Evolutionary conservation across 2,888 invertebrate genomes (phyloP), one percentile per base, ranked within the genome.

Genomic region (Neoaliturus tenellus): DNA sequence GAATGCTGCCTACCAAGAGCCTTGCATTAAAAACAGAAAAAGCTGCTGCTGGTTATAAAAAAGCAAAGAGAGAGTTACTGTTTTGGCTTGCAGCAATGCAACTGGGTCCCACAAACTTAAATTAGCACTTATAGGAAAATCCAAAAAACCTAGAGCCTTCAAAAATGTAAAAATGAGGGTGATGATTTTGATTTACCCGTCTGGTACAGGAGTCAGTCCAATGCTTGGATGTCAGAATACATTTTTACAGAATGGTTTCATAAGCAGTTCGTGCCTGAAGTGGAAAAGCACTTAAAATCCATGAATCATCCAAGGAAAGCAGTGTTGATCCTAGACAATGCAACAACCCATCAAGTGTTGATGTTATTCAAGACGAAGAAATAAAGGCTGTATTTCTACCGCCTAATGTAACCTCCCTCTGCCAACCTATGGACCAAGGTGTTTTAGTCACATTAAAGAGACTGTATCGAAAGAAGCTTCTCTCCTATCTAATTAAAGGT

Each of bases 111-210:
- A 82, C 39, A 69, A 51, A 33, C 31, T 85, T 10, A 83, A 73
- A 20, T 48, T 85, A 1, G 55, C 82, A 33, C n/a, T 83, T 23
- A 86, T 84, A 31, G 82, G 83, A 12, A 84, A 85, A 81, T 80
- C 83, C 25, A 28, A 33, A 0, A 85, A 85, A 44, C 83, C 85
- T 20, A 69, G 83, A 58, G 83, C 85, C n/a, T n/a, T n/a, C n/a
- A n/a, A n/a, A n/a, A n/a, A n/a, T n/a, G n/a, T n/a, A n/a, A n/a
- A n/a, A n/a, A n/a, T n/a, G n/a, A n/a, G n/a, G n/a, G 31, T n/a
- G 58, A 58, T 58, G 28, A 25, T 3, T 58, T 23, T 28, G 58
- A 58, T 58, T 14, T 67, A 6, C 67, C 67, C n/a, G n/a, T 31
- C 14, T 31, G 14, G 31, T 28, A 80, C 28, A 80, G 25, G n/a